Evolutionary conservation across 2,888 invertebrate genomes (phyloP).

Genomic region (Chloroclystis v-ata): DNA sequence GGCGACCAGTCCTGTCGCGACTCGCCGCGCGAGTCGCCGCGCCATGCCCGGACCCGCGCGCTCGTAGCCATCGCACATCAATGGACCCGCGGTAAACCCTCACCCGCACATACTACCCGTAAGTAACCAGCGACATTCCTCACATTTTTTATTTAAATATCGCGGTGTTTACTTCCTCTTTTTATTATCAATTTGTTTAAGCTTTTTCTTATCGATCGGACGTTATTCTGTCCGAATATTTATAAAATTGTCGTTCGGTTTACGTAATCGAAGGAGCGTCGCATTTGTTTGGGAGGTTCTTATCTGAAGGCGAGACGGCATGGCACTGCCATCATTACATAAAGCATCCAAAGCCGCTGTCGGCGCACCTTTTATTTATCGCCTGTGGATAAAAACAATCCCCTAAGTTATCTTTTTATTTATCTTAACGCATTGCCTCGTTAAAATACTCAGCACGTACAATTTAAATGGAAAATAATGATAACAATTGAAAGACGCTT

Average conservation of each 20-base stretch:
- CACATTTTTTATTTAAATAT: too few relatives aligned
- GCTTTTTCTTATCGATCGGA: constrained; percentile 58
- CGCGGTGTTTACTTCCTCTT: constrained; percentile 60
- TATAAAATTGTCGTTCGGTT: constrained; percentile 57
- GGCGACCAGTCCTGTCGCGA: constrained; percentile 55
- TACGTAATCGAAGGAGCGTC: constrained; percentile 64
- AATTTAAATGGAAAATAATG: constrained; percentile 25
- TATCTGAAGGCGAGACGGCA: constrained; percentile 39
- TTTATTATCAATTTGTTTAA: constrained; percentile 54
- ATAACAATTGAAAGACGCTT: constrained; percentile 27
- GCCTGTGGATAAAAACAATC: constrained; percentile 25
- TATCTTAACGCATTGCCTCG: constrained; percentile 17
- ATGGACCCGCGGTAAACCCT: constrained; percentile 70
- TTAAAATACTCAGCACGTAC: constrained; percentile 15
- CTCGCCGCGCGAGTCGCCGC: constrained; percentile 54
- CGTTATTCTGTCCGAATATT: constrained; percentile 48
- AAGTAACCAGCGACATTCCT: too few relatives aligned
- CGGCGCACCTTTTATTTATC: constrained; percentile 27
- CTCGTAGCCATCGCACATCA: constrained; percentile 48
- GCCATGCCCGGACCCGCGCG: constrained; percentile 44
- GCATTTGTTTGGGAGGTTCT: constrained; percentile 50
- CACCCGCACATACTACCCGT: constrained; percentile 40
- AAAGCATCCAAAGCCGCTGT: constrained; percentile 40
- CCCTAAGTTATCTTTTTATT: not conserved
- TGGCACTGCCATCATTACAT: constrained; percentile 43